These are phyloP conservation scores for Halesus radiatus DNA, from an alignment of 1,140 invertebrate genomes.

Conservation along the genomic window DNA sequence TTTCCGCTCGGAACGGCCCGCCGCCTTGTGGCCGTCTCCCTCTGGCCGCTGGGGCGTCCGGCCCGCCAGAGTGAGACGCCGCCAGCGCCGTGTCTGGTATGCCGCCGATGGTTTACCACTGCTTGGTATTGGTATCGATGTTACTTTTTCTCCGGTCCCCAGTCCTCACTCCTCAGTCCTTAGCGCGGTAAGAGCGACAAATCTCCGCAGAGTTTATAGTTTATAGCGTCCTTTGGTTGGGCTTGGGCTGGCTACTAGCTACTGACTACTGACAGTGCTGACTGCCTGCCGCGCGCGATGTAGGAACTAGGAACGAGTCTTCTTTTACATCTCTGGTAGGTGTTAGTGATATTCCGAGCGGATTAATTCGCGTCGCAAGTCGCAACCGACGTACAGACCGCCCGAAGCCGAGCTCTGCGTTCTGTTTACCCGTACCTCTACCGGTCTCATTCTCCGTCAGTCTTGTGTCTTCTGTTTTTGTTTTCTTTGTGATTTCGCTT, in stretches of 20 bases:
- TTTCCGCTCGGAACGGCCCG: constrained; percentile 11
- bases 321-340: too few relatives aligned
- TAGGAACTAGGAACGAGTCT: too few relatives aligned
- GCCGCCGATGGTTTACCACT: constrained; percentile 27
- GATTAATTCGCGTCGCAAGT: neutral
- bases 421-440: neutral
- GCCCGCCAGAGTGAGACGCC: constrained; percentile 1
- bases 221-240: too few relatives aligned
- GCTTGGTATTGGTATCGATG: constrained; percentile 27
- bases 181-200: neutral
- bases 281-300: too few relatives aligned
- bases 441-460: too few relatives aligned
- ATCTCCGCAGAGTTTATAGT: too few relatives aligned
- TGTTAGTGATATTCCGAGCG: neutral
- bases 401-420: constrained; percentile 1
- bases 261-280: too few relatives aligned
- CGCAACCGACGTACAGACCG: neutral
- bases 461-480: constrained; percentile 2
- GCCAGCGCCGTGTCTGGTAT: constrained; percentile 36
- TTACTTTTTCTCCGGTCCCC: constrained; percentile 36
- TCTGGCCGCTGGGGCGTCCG: neutral
- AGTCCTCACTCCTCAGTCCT: neutral
- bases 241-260: too few relatives aligned
- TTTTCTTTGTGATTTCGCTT: constrained; percentile 31
- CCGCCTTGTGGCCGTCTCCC: neutral